A percentile compares a stretch with the other conserved stretches of the same genome.
phyloP scores from a whole-genome alignment of 2,797 vertebrate species.

The Pangasius mekongensis region DNA sequence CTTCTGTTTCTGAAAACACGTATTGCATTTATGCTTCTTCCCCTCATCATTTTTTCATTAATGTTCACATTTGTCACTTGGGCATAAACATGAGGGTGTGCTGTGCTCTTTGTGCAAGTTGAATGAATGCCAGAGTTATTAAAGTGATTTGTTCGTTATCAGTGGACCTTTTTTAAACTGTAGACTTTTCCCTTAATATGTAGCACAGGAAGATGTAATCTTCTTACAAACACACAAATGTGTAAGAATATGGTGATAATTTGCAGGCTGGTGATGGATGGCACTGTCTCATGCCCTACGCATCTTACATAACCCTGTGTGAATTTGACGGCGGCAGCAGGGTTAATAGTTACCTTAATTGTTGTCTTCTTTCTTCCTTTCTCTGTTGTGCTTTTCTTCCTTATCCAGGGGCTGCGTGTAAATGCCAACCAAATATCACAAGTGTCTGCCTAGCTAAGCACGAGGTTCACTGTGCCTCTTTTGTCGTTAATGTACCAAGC shows the following conservation, averaged over 20 bases:
- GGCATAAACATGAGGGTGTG: slow-evolving; percentile 18
- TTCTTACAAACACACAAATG: slow-evolving; percentile 48
- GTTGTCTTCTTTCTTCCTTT: slow-evolving; percentile 33
- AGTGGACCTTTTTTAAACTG: slow-evolving; percentile 33
- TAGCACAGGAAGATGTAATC: slow-evolving; percentile 28
- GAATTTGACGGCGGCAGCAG: slow-evolving; percentile 40
- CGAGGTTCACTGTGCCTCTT: slow-evolving; percentile 24
- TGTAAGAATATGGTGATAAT: slow-evolving; percentile 43
- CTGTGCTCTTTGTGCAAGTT: slow-evolving; percentile 27
- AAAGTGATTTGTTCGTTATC: slow-evolving; percentile 39
- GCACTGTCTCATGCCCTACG: slow-evolving; percentile 27
- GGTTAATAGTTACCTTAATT: slow-evolving; percentile 51
- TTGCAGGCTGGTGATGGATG: slow-evolving; percentile 58
- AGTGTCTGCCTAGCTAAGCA: slow-evolving; percentile 48
- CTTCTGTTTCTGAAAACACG: slow-evolving; percentile 13
- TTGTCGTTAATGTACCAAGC: slow-evolving; percentile 29
- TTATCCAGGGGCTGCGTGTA: slow-evolving; percentile 49
- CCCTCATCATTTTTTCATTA: slow-evolving; percentile 52
- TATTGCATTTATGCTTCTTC: slow-evolving; percentile 27
- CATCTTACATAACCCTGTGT: slow-evolving; percentile 51
- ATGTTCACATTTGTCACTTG: slow-evolving; percentile 47
- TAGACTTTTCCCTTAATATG: slow-evolving; percentile 35
- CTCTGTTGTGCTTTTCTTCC: slow-evolving; percentile 22
- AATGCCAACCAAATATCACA: slow-evolving; percentile 64
- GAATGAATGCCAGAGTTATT: slow-evolving; percentile 43